These are phyloP conservation scores for Chaetodon trifasciatus DNA, from an alignment of 2,797 vertebrate species.

Conservation along the genomic window DNA sequence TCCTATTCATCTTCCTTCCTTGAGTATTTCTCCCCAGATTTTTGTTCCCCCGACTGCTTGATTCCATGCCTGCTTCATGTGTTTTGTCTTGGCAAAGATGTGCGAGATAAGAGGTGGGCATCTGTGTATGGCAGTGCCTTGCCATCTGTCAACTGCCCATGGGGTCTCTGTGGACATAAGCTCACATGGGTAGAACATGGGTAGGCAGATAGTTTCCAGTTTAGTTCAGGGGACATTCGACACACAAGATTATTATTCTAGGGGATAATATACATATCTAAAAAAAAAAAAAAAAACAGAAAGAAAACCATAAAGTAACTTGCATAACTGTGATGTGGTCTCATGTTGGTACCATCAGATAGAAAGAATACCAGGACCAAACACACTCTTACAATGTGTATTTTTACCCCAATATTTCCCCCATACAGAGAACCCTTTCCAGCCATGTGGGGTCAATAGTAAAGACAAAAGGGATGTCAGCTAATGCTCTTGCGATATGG, in stretches of 20 bases:
- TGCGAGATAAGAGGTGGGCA: slow-evolving; percentile 80
- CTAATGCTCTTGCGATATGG: slow-evolving; percentile 64
- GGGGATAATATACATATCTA: not conserved
- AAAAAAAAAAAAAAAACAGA: not conserved
- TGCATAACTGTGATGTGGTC: not conserved
- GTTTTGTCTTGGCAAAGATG: slow-evolving; percentile 80
- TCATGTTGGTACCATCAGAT: not conserved
- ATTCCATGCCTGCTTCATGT: slow-evolving; percentile 64
- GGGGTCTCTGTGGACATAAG: slow-evolving; percentile 82
- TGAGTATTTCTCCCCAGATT: slow-evolving; percentile 27
- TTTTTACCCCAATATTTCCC: not conserved
- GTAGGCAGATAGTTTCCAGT: slow-evolving; percentile 56
- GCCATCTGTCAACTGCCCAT: slow-evolving; percentile 83
- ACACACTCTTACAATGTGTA: not conserved
- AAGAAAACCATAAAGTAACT: too few relatives aligned
- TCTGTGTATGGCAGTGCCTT: slow-evolving; percentile 79
- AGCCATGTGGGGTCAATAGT: slow-evolving; percentile 55
- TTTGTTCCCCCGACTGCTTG: slow-evolving; percentile 45
- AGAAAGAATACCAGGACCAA: not conserved
- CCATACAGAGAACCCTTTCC: slow-evolving; percentile 12
- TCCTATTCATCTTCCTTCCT: slow-evolving; percentile 1
- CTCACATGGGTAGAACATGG: slow-evolving; percentile 78
- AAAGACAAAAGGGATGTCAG: slow-evolving; percentile 61
- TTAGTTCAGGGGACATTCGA: slow-evolving; percentile 40
- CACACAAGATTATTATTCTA: not conserved